phyloP scores from a whole-genome alignment of 2,113 vertebrate genomes.

The Athene noctua region DNA sequence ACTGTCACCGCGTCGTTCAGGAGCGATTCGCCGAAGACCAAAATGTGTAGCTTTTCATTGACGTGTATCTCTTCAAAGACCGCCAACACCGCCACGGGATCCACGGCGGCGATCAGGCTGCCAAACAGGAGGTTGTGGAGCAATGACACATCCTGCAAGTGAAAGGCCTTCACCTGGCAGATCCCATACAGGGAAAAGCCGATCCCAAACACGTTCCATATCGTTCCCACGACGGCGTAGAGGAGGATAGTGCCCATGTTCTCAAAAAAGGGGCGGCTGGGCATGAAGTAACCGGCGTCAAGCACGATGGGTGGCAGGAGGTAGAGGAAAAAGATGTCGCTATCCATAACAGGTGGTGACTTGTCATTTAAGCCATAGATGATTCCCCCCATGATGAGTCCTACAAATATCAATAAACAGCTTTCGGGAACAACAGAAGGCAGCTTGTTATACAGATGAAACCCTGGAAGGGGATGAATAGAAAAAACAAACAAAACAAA shows the following conservation, averaged over 20 bases:
- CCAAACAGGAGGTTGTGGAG: slow-evolving; percentile 84
- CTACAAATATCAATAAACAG: slow-evolving; percentile 83
- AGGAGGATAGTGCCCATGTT: slow-evolving; percentile 80
- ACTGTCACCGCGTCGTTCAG: slow-evolving; percentile 82
- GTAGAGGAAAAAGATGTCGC: slow-evolving; percentile 84
- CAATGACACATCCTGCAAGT: slow-evolving; percentile 76
- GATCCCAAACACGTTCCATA: slow-evolving; percentile 82
- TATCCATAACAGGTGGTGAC: slow-evolving; percentile 78
- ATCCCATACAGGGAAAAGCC: slow-evolving; percentile 80
- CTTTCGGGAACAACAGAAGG: slow-evolving; percentile 81
- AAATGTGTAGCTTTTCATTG: slow-evolving; percentile 83
- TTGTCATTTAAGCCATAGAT: slow-evolving; percentile 79
- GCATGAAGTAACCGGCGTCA: slow-evolving; percentile 85
- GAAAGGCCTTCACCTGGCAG: slow-evolving; percentile 75
- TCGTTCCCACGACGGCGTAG: slow-evolving; percentile 75
- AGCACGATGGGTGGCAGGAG: slow-evolving; percentile 83
- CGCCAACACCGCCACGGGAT: slow-evolving; percentile 79
- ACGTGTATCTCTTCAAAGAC: slow-evolving; percentile 87
- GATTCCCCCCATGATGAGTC: slow-evolving; percentile 81
- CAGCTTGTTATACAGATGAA: slow-evolving; percentile 81
- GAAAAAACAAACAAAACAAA: not conserved
- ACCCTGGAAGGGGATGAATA: slow-evolving; percentile 54
- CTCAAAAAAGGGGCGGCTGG: slow-evolving; percentile 80
- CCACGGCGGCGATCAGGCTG: slow-evolving; percentile 79
- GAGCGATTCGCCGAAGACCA: slow-evolving; percentile 83